A percentile compares a stretch with the other conserved stretches of the same genome.
Conservation (phyloP, 2,113 vertebrate species). For the Ondatra zibethicus region DNA sequence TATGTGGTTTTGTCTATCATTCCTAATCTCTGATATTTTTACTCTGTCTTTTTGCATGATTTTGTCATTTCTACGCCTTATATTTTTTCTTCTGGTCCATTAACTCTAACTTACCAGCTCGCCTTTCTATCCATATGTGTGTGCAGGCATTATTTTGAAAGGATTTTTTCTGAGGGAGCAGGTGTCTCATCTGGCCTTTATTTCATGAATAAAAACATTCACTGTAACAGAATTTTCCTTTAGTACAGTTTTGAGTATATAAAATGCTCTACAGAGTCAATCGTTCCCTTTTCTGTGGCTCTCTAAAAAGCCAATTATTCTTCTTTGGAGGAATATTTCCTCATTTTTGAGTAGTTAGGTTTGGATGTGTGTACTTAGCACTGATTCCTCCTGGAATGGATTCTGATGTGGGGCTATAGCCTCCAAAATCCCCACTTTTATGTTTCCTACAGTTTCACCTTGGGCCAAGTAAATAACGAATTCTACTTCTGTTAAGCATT, state of each 20-base stretch:
- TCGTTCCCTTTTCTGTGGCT: neutral
- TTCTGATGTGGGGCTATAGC: neutral
- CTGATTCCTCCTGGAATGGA: slow-evolving; percentile 40
- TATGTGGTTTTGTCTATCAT: neutral
- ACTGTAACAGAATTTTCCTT: neutral
- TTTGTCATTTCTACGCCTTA: neutral
- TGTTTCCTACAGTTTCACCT: neutral
- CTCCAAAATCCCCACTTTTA: neutral
- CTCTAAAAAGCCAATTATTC: neutral
- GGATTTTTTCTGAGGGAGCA: neutral
- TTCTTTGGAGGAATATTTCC: slow-evolving; percentile 13
- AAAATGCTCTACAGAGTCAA: neutral
- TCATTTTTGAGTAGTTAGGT: slow-evolving; percentile 5
- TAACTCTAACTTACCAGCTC: neutral
- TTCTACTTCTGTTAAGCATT: neutral
- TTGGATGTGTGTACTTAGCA: slow-evolving; percentile 4
- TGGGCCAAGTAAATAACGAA: neutral
- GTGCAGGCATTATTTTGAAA: neutral
- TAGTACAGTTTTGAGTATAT: neutral
- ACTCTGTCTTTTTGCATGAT: neutral
- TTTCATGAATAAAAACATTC: slow-evolving; percentile 27
- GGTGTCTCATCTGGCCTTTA: neutral
- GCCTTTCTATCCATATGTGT: neutral
- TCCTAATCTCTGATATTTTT: neutral
- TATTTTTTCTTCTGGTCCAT: neutral